phyloP scores from a whole-genome alignment of 2,888 invertebrate genomes.

The Polydrusus pterygomalis region DNA sequence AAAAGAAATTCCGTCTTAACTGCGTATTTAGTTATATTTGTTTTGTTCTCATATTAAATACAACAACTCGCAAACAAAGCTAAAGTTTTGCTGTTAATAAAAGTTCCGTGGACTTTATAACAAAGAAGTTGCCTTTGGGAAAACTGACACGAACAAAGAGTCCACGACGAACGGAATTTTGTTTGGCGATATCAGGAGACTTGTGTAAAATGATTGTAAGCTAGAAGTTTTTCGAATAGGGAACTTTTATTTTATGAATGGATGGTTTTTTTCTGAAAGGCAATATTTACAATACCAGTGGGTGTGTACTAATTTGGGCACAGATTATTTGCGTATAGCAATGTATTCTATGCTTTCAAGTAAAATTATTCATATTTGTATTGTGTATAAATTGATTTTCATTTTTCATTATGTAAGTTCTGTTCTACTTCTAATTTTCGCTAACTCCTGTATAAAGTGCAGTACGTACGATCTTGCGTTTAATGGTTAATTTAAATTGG shows the following conservation, averaged over 20 bases:
- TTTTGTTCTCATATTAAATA: slow-evolving; percentile 5
- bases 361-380: too few species aligned
- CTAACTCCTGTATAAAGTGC: too few species aligned
- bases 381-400: too few species aligned
- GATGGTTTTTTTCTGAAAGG: background rate
- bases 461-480: too few species aligned
- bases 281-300: too few species aligned
- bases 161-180: slow-evolving; percentile 7
- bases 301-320: too few species aligned
- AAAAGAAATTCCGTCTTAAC: background rate
- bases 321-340: too few species aligned
- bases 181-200: slow-evolving; percentile 13
- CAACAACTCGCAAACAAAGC: slow-evolving; percentile 14
- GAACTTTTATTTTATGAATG: background rate
- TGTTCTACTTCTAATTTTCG: too few species aligned
- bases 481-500: too few species aligned
- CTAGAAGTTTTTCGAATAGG: background rate
- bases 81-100: slow-evolving; percentile 28
- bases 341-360: too few species aligned
- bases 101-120: slow-evolving; percentile 28
- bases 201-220: slow-evolving; percentile 15
- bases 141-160: slow-evolving; percentile 33
- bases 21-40: background rate
- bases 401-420: too few species aligned
- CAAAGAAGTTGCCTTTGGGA: slow-evolving; percentile 26